phyloP scores from a whole-genome alignment of 2,888 invertebrate genomes.

The Belgica antarctica region DNA sequence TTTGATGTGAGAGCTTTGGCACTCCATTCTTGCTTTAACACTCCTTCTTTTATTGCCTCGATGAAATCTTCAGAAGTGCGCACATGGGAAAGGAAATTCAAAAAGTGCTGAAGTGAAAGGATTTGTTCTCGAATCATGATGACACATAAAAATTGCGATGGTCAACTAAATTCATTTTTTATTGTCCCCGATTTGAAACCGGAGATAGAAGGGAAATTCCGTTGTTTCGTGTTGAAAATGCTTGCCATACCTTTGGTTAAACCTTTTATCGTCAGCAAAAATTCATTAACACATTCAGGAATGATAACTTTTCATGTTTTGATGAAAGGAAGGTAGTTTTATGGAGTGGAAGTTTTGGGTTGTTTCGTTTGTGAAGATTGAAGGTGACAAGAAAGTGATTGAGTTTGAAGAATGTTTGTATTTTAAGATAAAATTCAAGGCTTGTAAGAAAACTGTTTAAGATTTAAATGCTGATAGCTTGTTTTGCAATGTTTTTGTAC shows the following conservation, averaged over 20 bases:
- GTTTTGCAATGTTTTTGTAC: too few species aligned
- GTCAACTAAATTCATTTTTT: constrained; percentile 38
- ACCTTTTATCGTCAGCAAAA: constrained; percentile 31
- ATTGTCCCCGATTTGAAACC: constrained; percentile 12
- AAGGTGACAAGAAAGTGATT: background rate
- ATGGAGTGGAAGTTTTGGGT: background rate
- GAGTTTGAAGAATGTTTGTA: background rate
- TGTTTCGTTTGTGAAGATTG: background rate
- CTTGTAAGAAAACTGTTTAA: too few species aligned
- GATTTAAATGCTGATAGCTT: too few species aligned
- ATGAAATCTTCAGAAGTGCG: background rate
- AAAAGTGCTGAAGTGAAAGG: constrained; percentile 17
- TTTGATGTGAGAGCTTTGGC: background rate
- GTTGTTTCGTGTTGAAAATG: constrained; percentile 23
- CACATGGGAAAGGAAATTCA: constrained; percentile 37
- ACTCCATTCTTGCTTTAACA: background rate
- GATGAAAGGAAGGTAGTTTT: background rate
- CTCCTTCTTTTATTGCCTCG: background rate
- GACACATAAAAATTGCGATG: constrained; percentile 36
- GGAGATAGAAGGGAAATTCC: too few species aligned
- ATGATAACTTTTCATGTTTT: background rate
- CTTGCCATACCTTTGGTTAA: constrained; percentile 28
- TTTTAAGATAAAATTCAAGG: too few species aligned
- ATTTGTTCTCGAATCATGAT: constrained; percentile 31
- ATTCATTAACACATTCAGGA: constrained; percentile 12